Conservation (phyloP, 2,888 invertebrate species). For the Caenorhabditis japonica region DNA sequence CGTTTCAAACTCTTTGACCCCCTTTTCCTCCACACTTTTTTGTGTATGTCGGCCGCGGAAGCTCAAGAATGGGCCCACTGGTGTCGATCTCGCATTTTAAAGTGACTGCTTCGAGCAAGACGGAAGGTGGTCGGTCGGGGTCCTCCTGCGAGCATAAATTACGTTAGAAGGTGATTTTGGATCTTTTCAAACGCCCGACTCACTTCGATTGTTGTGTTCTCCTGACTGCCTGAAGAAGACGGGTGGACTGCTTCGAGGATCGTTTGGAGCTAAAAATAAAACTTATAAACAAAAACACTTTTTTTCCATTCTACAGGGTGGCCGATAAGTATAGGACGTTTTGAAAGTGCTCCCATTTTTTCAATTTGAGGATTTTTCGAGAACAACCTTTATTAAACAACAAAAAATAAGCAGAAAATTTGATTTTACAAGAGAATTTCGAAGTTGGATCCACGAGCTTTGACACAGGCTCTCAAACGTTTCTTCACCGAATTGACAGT, state of each 20-base stretch:
- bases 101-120: conserved; percentile 75
- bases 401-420: too few relatives aligned
- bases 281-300: background rate
- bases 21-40: conserved; percentile 57
- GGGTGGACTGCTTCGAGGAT: conserved; percentile 74
- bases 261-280: conserved; percentile 70
- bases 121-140: conserved; percentile 71
- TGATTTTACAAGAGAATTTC: too few relatives aligned
- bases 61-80: conserved; percentile 65
- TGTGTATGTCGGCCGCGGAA: conserved; percentile 63
- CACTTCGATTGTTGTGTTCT: conserved; percentile 66
- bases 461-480: too few relatives aligned
- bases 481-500: too few relatives aligned
- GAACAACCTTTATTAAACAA: too few relatives aligned
- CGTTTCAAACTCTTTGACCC: conserved; percentile 14
- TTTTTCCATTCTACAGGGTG: too few relatives aligned
- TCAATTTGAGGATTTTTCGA: too few relatives aligned
- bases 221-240: conserved; percentile 71
- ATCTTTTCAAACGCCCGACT: too few relatives aligned
- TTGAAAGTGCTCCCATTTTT: too few relatives aligned
- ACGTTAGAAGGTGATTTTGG: conserved; percentile 4
- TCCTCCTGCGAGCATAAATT: conserved; percentile 49
- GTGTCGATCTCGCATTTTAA: conserved; percentile 63
- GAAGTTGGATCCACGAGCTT: too few relatives aligned
- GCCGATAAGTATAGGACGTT: too few relatives aligned